Evolutionary conservation across 2,888 invertebrate genomes (phyloP).

Genomic region (Scaptomyza reducta): DNA sequence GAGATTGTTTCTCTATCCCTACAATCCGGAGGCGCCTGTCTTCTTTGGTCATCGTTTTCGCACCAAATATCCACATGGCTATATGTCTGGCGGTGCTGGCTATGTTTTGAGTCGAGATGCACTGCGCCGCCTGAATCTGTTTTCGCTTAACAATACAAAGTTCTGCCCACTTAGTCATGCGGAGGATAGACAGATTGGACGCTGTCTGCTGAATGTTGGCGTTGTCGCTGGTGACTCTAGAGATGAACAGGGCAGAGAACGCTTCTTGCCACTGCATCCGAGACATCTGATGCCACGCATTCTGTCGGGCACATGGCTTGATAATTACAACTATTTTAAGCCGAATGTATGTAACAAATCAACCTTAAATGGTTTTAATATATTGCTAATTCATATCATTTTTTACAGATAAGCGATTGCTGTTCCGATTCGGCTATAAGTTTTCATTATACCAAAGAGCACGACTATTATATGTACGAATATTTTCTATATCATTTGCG

Average conservation of each 20-base stretch:
- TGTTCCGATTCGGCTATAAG: conserved; percentile 97
- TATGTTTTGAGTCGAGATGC: conserved; percentile 96
- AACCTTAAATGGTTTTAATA: too few relatives aligned
- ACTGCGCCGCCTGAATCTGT: conserved; percentile 89
- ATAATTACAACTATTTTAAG: conserved; percentile 95
- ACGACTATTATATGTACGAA: conserved; percentile 96
- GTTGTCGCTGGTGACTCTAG: conserved; percentile 95
- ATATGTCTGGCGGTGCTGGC: conserved; percentile 97
- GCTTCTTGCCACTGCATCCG: conserved; percentile 92
- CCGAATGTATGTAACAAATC: conserved; percentile 86
- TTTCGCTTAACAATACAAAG: conserved; percentile 87
- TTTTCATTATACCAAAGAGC: conserved; percentile 96
- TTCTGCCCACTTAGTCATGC: conserved; percentile 82
- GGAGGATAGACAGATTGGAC: conserved; percentile 86
- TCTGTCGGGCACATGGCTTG: conserved; percentile 93
- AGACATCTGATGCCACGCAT: conserved; percentile 92
- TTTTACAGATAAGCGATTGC: conserved; percentile 87
- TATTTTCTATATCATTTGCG: conserved; percentile 90
- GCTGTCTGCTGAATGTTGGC: conserved; percentile 91
- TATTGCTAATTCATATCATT: background rate
- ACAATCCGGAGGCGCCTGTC: conserved; percentile 89
- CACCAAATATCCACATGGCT: conserved; percentile 87
- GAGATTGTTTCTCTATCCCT: conserved; percentile 92
- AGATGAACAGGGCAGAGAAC: conserved; percentile 92
- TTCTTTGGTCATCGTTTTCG: conserved; percentile 97